Percentiles rank a stretch among this genome's conserved stretches.
Conservation (phyloP, 2,113 vertebrate species). For the Hucho hucho region DNA sequence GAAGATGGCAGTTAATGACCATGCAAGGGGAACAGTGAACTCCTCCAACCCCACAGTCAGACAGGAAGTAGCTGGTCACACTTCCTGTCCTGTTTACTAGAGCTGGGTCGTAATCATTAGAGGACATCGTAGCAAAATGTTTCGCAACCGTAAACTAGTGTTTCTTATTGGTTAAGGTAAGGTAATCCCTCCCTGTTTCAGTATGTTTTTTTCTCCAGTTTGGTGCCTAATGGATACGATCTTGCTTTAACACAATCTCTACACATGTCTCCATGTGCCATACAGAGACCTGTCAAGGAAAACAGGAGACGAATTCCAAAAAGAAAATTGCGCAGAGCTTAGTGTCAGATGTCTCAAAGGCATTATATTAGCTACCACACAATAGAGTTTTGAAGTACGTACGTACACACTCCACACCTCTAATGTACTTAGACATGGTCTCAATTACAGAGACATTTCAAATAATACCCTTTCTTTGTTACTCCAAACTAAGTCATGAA, state of each 20-base stretch:
- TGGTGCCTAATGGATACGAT: no score
- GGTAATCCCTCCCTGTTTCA: no score
- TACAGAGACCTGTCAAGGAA: background rate
- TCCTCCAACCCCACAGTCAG: background rate
- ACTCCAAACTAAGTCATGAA: conserved; percentile 6
- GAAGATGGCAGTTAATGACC: conserved; percentile 48
- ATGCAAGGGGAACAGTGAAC: conserved; percentile 13
- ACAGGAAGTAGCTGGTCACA: background rate
- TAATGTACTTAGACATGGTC: background rate
- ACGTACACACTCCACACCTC: no score
- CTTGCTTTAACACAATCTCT: background rate
- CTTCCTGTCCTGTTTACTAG: background rate
- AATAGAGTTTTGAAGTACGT: background rate
- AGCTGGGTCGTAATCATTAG: no score
- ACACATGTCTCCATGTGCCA: background rate
- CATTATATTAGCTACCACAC: background rate
- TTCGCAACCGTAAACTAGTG: no score
- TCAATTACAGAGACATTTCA: conserved; percentile 9
- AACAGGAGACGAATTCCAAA: background rate
- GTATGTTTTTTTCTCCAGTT: no score
- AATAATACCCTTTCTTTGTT: conserved; percentile 10
- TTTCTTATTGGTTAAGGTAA: no score
- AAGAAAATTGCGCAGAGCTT: background rate
- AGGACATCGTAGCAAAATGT: no score
- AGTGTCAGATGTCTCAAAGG: background rate